Conservation (phyloP, 1,140 invertebrate genomes). For the Drosophila sucinea region DNA sequence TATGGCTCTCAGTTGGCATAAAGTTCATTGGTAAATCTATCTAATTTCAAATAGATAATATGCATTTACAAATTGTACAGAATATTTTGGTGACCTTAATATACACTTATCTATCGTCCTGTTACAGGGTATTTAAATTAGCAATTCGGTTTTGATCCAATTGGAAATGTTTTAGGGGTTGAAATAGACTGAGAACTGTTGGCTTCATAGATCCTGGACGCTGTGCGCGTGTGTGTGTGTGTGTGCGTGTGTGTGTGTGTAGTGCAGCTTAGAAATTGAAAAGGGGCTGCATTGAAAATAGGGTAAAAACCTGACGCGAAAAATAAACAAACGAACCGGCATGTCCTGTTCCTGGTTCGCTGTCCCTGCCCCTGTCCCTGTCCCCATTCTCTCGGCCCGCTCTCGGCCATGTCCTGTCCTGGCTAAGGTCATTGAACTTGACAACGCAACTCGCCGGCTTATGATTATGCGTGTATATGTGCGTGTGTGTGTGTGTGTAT, state of each 20-base stretch:
- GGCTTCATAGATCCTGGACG: constrained; percentile 45
- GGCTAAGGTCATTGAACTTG: constrained; percentile 59
- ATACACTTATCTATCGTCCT: no score
- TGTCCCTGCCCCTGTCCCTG: constrained; percentile 4
- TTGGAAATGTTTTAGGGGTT: constrained; percentile 57
- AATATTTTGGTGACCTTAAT: no score
- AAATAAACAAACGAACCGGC: constrained; percentile 71
- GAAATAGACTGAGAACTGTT: constrained; percentile 23
- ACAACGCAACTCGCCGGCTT: constrained; percentile 19
- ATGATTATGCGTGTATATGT: constrained; percentile 10
- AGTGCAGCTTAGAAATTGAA: constrained; percentile 36
- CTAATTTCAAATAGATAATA: no score
- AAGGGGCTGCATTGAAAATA: constrained; percentile 68
- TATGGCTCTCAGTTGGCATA: no score
- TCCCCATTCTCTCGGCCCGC: constrained; percentile 1
- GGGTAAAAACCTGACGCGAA: constrained; percentile 79
- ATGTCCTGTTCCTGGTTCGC: constrained; percentile 31
- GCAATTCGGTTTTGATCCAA: constrained; percentile 37
- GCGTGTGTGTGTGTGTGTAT: constrained; percentile 43
- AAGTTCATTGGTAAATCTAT: no score
- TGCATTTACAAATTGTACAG: no score
- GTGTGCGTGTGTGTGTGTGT: constrained; percentile 38
- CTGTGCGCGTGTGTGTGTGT: constrained; percentile 24
- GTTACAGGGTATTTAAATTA: neutral
- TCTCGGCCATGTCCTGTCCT: constrained; percentile 43